Evolutionary conservation across 2,888 invertebrate species (phyloP), one percentile per base, ranked within the genome.

Genomic region (Mimumesa dahlbomi): DNA sequence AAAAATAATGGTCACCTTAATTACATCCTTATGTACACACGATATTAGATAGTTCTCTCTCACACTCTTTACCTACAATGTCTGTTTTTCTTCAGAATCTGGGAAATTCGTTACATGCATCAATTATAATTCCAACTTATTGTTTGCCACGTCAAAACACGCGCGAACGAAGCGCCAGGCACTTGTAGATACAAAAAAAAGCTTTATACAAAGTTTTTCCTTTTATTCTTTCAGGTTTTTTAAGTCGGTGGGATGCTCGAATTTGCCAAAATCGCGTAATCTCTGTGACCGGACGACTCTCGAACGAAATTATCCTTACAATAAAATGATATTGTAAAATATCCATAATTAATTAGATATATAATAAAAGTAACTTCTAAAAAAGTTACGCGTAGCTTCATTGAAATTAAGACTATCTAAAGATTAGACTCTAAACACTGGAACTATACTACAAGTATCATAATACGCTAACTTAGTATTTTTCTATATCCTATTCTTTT

Each of bases 81-180:
- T 43, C n/a, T 62, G 29, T 56, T 29, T 69, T 5, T 43, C 13
- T 49, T 34, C 22, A 77, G 74, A 80, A 77, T 79, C 77, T 77
- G 42, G 67, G 61, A 74, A 65, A 22, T n/a, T 67, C 50, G 48
- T 68, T 59, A 79, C 19, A 36, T 31, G 42, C 46, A 36, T 48
- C 49, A 64, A 57, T 64, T 56, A n/a, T n/a, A 54, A 59, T 56
- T 71, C 59, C 53, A 74, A 52, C 46, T 58, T 75, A 73, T 72
- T 72, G 59, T 72, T 72, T 73, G 69, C 57, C 70, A 73, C 74
- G 68, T 73, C 66, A 61, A 75, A n/a, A 75, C 48, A 70, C 54
- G 72, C 75, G 59, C 74, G 73, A 65, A 81, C 75, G 73, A 82
- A 83, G 67, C 84, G 82, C 74, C 81, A 81, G 82, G 78, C 78